phyloP scores from a whole-genome alignment of 1,140 invertebrate genomes.

The Monochamus saltuarius region DNA sequence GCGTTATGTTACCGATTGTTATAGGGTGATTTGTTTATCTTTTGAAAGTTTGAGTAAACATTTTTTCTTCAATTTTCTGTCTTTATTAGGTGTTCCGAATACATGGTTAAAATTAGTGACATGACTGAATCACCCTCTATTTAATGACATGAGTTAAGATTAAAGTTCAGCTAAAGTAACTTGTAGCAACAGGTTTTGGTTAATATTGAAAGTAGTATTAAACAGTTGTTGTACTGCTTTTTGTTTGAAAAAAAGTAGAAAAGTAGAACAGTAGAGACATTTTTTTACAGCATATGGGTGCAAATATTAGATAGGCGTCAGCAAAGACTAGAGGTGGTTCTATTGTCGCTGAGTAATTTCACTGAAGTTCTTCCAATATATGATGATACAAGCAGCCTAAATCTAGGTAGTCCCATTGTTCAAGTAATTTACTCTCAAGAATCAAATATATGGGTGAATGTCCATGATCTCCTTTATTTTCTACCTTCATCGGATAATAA shows the following conservation, averaged over 20 bases:
- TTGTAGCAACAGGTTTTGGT: too few relatives aligned
- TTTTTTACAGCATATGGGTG: constrained; percentile 78
- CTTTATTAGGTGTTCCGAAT: too few relatives aligned
- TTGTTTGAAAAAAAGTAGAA: neutral
- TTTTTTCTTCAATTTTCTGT: too few relatives aligned
- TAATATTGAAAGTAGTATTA: too few relatives aligned
- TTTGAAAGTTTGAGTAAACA: too few relatives aligned
- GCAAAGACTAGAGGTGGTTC: constrained; percentile 72
- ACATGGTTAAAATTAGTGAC: too few relatives aligned
- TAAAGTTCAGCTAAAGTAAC: too few relatives aligned
- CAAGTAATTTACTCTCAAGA: constrained; percentile 73
- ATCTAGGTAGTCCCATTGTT: constrained; percentile 45
- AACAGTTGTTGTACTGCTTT: too few relatives aligned
- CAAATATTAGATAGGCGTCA: constrained; percentile 85
- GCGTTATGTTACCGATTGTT: too few relatives aligned
- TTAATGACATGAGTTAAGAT: too few relatives aligned
- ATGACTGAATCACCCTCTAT: too few relatives aligned
- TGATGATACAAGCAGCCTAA: constrained; percentile 43
- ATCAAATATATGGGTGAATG: constrained; percentile 84
- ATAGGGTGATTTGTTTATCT: too few relatives aligned
- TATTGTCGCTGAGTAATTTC: constrained; percentile 74
- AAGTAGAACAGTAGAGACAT: neutral
- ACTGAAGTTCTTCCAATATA: constrained; percentile 63
- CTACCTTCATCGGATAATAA: constrained; percentile 62
- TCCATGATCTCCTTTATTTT: constrained; percentile 87